Evolutionary conservation across 2,888 invertebrate genomes (phyloP).

Genomic region (Drosophila fungiperda): DNA sequence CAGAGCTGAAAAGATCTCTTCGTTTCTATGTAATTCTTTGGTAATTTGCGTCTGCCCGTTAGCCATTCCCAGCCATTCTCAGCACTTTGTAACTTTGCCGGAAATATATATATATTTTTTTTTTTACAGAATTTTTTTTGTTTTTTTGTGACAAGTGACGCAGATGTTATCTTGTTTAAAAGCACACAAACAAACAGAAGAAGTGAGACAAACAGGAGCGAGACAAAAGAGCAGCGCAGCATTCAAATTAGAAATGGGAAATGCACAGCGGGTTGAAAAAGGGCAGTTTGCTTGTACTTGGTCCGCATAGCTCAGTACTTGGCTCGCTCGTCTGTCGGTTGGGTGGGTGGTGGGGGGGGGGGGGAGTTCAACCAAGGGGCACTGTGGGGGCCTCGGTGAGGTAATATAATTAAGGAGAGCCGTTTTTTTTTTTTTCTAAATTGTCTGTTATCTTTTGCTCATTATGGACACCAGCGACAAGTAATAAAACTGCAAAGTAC

Average conservation of each 20-base stretch:
- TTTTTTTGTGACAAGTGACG: constrained; percentile 69
- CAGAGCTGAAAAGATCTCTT: constrained; percentile 26
- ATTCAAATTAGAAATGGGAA: constrained; percentile 70
- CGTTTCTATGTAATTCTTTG: constrained; percentile 65
- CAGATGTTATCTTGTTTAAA: constrained; percentile 74
- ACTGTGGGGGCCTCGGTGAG: constrained; percentile 21
- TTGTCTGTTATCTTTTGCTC: constrained; percentile 75
- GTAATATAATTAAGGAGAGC: constrained; percentile 71
- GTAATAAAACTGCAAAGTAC: constrained; percentile 72
- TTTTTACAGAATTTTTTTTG: constrained; percentile 10
- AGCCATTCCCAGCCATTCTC: constrained; percentile 29
- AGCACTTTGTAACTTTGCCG: constrained; percentile 35
- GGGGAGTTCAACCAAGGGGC: constrained; percentile 1
- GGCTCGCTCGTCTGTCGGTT: constrained; percentile 24
- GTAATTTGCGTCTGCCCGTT: constrained; percentile 62
- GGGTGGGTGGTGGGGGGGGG: too few species aligned
- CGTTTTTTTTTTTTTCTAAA: constrained; percentile 56
- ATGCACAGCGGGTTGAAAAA: constrained; percentile 61
- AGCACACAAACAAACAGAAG: constrained; percentile 66
- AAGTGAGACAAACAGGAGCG: constrained; percentile 46
- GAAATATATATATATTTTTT: constrained; percentile 29
- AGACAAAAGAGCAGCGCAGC: constrained; percentile 44
- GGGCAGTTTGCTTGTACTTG: constrained; percentile 47
- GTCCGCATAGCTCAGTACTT: constrained; percentile 48
- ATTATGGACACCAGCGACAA: constrained; percentile 75